Evolutionary conservation across 2,888 invertebrate genomes (phyloP).

Genomic region (Cosmia trapezina): DNA sequence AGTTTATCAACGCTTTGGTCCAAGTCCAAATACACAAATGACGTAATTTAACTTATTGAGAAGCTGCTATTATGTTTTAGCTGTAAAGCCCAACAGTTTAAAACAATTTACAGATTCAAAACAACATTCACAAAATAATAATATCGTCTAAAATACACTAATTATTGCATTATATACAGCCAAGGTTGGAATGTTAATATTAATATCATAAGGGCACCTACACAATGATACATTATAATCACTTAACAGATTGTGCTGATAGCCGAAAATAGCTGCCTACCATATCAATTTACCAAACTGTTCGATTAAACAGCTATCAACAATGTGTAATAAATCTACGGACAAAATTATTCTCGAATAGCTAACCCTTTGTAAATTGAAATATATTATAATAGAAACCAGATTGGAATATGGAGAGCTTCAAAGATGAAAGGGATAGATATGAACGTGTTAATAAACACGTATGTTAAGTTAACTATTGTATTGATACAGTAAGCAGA

Average conservation of each 20-base stretch:
- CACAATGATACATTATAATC: conserved; percentile 29
- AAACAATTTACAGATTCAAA: conserved; percentile 37
- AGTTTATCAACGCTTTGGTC: background rate
- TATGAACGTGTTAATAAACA: conserved; percentile 30
- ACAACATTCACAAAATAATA: conserved; percentile 42
- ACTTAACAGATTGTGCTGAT: conserved; percentile 33
- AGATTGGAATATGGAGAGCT: conserved; percentile 21
- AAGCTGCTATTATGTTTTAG: background rate
- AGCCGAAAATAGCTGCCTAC: conserved; percentile 14
- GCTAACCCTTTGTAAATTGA: conserved; percentile 10
- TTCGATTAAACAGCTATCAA: conserved; percentile 5
- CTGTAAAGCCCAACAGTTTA: background rate
- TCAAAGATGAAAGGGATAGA: conserved; percentile 37
- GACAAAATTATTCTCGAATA: conserved; percentile 6
- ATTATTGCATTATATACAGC: conserved; percentile 49
- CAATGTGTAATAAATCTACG: conserved; percentile 20
- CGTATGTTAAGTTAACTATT: background rate
- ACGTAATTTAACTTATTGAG: conserved; percentile 11
- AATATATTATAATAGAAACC: conserved; percentile 15
- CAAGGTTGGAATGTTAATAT: conserved; percentile 50
- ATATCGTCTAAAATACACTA: conserved; percentile 48
- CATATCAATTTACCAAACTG: conserved; percentile 27
- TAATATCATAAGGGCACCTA: conserved; percentile 33
- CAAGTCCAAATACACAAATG: conserved; percentile 13
- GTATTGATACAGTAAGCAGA: background rate